These are phyloP conservation scores for Ascaphus truei DNA, from an alignment of 2,113 vertebrate species.

Conservation along the genomic window DNA sequence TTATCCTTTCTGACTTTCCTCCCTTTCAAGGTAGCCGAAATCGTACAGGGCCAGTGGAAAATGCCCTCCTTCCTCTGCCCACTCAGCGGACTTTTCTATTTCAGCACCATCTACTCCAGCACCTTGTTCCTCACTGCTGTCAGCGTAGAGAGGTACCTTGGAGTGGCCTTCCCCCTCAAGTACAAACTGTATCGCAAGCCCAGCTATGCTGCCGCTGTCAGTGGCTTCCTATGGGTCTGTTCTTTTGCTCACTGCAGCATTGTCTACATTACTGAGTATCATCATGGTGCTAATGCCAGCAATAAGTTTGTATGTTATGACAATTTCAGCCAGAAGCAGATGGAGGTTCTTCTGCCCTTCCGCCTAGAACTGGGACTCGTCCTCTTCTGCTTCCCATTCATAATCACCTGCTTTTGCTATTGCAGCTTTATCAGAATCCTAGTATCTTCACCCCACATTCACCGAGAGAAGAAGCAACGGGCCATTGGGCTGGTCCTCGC, in stretches of 20 bases:
- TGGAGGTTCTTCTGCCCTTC: slow-evolving; percentile 64
- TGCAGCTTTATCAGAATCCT: slow-evolving; percentile 39
- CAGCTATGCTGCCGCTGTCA: slow-evolving; percentile 30
- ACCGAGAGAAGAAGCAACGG: slow-evolving; percentile 51
- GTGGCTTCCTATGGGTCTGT: slow-evolving; percentile 45
- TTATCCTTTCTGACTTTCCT: slow-evolving; percentile 47
- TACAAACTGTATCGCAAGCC: slow-evolving; percentile 44
- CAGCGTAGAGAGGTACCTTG: slow-evolving; percentile 53
- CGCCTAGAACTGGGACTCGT: slow-evolving; percentile 72
- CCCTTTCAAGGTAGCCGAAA: slow-evolving; percentile 44
- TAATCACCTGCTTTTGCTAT: slow-evolving; percentile 55
- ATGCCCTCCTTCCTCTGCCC: slow-evolving; percentile 44
- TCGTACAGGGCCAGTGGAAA: slow-evolving; percentile 33
- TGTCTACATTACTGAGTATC: slow-evolving; percentile 33
- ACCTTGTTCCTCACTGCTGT: slow-evolving; percentile 48
- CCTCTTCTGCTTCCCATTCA: slow-evolving; percentile 72
- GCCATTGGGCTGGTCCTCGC: slow-evolving; percentile 68
- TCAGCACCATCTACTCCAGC: slow-evolving; percentile 52
- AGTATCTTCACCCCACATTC: slow-evolving; percentile 36
- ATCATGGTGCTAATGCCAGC: background rate
- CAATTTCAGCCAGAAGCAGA: slow-evolving; percentile 59
- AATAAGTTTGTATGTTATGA: slow-evolving; percentile 59
- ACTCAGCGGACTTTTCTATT: slow-evolving; percentile 43
- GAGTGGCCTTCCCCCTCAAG: slow-evolving; percentile 52
- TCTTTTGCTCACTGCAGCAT: slow-evolving; percentile 39